A percentile compares a stretch with the other conserved stretches of the same genome.
These are phyloP conservation scores for Meandrusa payeni DNA, from an alignment of 2,888 invertebrate genomes.

Conservation along the genomic window DNA sequence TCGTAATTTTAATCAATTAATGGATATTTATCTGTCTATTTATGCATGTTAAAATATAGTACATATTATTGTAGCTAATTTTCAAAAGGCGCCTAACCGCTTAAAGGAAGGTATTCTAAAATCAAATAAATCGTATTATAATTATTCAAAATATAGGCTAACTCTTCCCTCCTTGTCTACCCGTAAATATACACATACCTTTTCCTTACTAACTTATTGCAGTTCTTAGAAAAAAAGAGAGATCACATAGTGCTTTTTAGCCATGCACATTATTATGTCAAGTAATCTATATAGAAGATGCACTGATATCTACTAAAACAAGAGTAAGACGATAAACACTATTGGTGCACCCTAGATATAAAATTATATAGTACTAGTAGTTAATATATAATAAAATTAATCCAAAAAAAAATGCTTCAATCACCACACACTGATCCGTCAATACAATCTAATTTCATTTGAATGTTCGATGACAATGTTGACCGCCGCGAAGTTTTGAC, in stretches of 20 bases:
- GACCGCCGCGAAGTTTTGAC: conserved; percentile 42
- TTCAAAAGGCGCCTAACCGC: conserved; percentile 18
- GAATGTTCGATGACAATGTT: conserved; percentile 79
- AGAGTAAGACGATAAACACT: conserved; percentile 28
- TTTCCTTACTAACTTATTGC: conserved; percentile 3
- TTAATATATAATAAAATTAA: conserved; percentile 27
- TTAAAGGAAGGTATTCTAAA: conserved; percentile 9
- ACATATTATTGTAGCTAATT: conserved; percentile 30
- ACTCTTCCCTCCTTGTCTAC: background rate
- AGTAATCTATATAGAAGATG: conserved; percentile 40
- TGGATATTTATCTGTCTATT: conserved; percentile 28
- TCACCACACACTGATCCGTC: conserved; percentile 17
- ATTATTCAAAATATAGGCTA: conserved; percentile 19
- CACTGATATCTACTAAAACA: conserved; percentile 33
- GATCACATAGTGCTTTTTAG: conserved; percentile 23
- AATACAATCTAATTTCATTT: conserved; percentile 39
- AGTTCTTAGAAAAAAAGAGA: conserved; percentile 14
- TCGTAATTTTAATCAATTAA: background rate
- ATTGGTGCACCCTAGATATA: conserved; percentile 51
- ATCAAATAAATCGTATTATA: conserved; percentile 13
- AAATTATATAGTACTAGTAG: conserved; percentile 30
- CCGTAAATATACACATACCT: conserved; percentile 13
- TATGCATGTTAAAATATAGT: conserved; percentile 36
- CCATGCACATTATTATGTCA: conserved; percentile 46
- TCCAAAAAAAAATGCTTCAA: conserved; percentile 16